Conservation (phyloP, 1,140 invertebrate species). For the Penaeus chinensis region DNA sequence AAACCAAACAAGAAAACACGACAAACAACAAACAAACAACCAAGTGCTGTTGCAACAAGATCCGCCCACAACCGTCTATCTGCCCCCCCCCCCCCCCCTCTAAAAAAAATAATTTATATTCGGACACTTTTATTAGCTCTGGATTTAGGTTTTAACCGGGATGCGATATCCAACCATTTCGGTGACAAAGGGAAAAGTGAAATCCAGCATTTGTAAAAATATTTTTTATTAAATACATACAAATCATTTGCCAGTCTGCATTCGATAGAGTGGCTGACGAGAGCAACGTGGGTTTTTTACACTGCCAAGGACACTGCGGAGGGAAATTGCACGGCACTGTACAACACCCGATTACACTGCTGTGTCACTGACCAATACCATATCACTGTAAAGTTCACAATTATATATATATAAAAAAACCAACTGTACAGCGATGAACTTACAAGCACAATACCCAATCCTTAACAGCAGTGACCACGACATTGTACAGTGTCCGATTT, state of each 20-base stretch:
- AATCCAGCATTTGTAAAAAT: slow-evolving; percentile 7
- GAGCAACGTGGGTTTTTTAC: background rate
- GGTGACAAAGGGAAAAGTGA: background rate
- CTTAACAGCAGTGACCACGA: no score
- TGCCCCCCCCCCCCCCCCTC: background rate
- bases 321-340: background rate
- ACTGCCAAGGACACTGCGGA: background rate
- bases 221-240: slow-evolving; percentile 26
- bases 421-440: no score
- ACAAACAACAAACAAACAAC: no score
- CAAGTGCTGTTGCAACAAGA: background rate
- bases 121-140: background rate
- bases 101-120: background rate
- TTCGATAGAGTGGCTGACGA: slow-evolving; percentile 4
- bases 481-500: no score
- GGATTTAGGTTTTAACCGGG: no score
- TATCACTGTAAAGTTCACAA: no score
- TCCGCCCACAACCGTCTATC: background rate
- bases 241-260: slow-evolving; percentile 25
- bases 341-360: background rate
- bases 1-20: no score
- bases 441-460: no score
- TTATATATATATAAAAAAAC: no score
- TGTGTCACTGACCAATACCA: no score
- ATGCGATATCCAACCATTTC: no score